phyloP scores from a whole-genome alignment of 92 coral and sea anemone species.

The Metridium senile region DNA sequence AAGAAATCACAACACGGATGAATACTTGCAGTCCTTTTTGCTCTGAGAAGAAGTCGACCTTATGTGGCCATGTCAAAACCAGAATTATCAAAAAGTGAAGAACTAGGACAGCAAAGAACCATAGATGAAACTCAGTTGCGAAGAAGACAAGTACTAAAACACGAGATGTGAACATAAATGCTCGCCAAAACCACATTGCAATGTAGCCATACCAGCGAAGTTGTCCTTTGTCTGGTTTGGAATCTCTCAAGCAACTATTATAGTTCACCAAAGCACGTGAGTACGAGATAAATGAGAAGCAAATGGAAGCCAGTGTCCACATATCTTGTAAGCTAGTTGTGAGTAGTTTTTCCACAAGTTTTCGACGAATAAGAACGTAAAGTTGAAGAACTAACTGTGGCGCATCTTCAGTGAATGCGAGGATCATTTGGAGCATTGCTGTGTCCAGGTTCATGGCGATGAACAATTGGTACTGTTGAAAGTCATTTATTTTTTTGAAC shows the following conservation, averaged over 20 bases:
- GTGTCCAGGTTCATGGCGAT: conserved; percentile 74
- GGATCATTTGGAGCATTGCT: conserved; percentile 79
- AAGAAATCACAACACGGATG: conserved; percentile 64
- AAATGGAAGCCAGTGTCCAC: conserved; percentile 73
- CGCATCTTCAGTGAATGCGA: conserved; percentile 87
- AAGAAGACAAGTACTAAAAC: conserved; percentile 77
- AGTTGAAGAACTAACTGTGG: conserved; percentile 84
- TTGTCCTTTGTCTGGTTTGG: conserved; percentile 75
- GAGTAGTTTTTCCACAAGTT: conserved; percentile 31
- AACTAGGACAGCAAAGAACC: conserved; percentile 66
- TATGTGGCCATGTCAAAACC: conserved; percentile 44
- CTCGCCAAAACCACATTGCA: conserved; percentile 84
- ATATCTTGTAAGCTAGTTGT: conserved; percentile 61
- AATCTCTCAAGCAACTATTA: conserved; percentile 64
- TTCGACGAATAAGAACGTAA: conserved; percentile 65
- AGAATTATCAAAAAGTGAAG: conserved; percentile 54
- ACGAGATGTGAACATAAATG: conserved; percentile 77
- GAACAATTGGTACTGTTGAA: conserved; percentile 58
- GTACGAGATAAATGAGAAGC: conserved; percentile 78
- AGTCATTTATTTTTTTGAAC: conserved; percentile 41
- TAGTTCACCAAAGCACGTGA: conserved; percentile 84
- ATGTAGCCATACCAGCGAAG: conserved; percentile 84
- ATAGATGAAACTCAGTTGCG: conserved; percentile 69
- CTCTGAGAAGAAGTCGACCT: conserved; percentile 72
- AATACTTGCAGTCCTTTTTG: conserved; percentile 57